A percentile compares a stretch with the other conserved stretches of the same genome.
phyloP scores from a whole-genome alignment of 2,888 invertebrate species.

The Dicycla oo region DNA sequence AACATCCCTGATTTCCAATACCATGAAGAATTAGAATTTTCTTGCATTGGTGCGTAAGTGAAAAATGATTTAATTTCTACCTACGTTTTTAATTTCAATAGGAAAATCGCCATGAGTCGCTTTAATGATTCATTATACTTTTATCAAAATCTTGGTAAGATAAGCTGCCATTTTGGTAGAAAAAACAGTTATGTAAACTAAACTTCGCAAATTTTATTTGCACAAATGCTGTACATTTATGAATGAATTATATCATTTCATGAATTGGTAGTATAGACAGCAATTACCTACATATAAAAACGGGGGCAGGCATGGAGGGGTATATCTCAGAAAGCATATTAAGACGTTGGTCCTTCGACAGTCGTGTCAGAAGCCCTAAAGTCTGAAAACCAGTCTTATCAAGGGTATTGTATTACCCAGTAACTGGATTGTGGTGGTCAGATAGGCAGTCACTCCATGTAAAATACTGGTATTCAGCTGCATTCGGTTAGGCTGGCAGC shows the following conservation, averaged over 20 bases:
- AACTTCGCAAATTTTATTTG: slow-evolving; percentile 26
- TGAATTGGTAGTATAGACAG: background rate
- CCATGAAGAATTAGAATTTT: slow-evolving; percentile 90
- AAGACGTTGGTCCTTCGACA: no score
- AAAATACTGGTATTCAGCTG: no score
- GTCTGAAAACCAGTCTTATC: no score
- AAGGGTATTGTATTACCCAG: no score
- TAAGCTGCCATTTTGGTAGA: background rate
- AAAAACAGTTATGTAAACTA: slow-evolving; percentile 43
- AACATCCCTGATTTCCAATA: slow-evolving; percentile 90
- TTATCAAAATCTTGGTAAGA: background rate
- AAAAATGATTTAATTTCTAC: background rate
- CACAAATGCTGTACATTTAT: slow-evolving; percentile 9
- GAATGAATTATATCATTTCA: background rate
- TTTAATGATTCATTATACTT: background rate
- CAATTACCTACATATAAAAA: background rate
- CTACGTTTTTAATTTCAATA: background rate
- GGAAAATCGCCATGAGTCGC: background rate
- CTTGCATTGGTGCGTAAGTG: slow-evolving; percentile 81
- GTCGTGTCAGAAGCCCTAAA: no score
- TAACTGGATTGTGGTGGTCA: no score
- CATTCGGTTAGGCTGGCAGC: no score
- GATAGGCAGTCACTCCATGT: no score
- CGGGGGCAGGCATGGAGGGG: no score
- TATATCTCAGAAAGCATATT: no score